Evolutionary conservation across 2,888 invertebrate genomes (phyloP).

Genomic region (Panopea generosa): DNA sequence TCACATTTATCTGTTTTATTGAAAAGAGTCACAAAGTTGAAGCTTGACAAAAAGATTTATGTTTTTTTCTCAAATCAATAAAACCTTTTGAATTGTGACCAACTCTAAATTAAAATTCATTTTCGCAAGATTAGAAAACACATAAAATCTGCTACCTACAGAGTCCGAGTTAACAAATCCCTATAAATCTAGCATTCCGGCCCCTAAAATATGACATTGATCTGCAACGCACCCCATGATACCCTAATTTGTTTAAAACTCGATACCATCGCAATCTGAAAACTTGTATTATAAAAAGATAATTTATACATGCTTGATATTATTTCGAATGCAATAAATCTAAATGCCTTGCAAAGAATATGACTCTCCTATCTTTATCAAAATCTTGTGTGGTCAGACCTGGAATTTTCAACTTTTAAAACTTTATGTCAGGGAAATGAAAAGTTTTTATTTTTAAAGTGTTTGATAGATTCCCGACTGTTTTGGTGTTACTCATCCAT

Average conservation of each 20-base stretch:
- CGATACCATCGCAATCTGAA: slow-evolving; percentile 1
- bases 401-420: slow-evolving; percentile 3
- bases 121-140: slow-evolving; percentile 35
- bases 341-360: background rate
- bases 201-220: slow-evolving; percentile 20
- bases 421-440: too few relatives aligned
- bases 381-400: slow-evolving; percentile 10
- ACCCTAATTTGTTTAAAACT: slow-evolving; percentile 5
- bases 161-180: slow-evolving; percentile 31
- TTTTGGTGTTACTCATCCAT: background rate
- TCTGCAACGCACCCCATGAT: slow-evolving; percentile 13
- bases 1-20: slow-evolving; percentile 40
- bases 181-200: slow-evolving; percentile 35
- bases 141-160: slow-evolving; percentile 33
- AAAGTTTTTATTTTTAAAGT: too few relatives aligned
- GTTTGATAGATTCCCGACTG: too few relatives aligned
- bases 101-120: slow-evolving; percentile 44
- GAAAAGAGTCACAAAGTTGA: slow-evolving; percentile 34
- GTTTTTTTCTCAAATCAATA: slow-evolving; percentile 41
- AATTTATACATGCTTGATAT: slow-evolving; percentile 2
- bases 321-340: background rate
- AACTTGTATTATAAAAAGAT: slow-evolving; percentile 6
- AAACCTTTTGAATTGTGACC: slow-evolving; percentile 37
- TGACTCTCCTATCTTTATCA: slow-evolving; percentile 1
- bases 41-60: slow-evolving; percentile 45